These are phyloP conservation scores for Gandaritis pyraliata DNA, from an alignment of 2,888 invertebrate species.

Conservation along the genomic window DNA sequence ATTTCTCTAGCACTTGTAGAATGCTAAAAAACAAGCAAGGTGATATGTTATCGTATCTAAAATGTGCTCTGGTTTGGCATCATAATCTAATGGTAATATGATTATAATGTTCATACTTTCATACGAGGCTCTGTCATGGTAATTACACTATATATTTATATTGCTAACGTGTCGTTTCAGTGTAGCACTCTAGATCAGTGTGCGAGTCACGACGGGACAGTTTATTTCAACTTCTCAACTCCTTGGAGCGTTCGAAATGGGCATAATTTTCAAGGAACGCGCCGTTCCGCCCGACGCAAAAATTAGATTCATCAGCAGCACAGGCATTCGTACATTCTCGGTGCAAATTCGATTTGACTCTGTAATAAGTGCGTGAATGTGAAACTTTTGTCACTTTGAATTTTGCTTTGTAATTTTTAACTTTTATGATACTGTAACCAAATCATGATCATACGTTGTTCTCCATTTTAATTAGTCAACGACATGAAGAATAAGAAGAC, in stretches of 20 bases:
- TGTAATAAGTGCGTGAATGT: constrained; percentile 72
- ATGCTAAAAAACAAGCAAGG: too few species aligned
- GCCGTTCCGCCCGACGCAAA: constrained; percentile 69
- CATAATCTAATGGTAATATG: too few species aligned
- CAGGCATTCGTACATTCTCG: constrained; percentile 68
- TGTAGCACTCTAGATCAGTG: constrained; percentile 54
- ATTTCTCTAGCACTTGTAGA: too few species aligned
- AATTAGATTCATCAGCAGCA: constrained; percentile 80
- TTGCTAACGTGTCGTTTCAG: too few species aligned
- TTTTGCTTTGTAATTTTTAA: constrained; percentile 53
- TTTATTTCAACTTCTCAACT: constrained; percentile 82
- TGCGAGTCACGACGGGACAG: constrained; percentile 80
- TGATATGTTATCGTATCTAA: too few species aligned
- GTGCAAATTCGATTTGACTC: constrained; percentile 72
- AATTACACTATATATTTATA: too few species aligned
- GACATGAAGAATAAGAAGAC: too few species aligned
- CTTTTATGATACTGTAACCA: not conserved
- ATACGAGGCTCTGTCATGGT: too few species aligned
- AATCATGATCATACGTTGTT: not conserved
- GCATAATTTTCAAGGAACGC: constrained; percentile 81
- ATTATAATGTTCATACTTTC: too few species aligned
- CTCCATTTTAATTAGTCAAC: too few species aligned
- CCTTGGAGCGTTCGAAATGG: constrained; percentile 74
- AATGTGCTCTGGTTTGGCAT: too few species aligned
- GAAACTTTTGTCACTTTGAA: constrained; percentile 68